Base-by-base conservation (phyloP, 30 jellyfish, hydroid and myxozoan species). In the Aurelia aurita region DNA sequence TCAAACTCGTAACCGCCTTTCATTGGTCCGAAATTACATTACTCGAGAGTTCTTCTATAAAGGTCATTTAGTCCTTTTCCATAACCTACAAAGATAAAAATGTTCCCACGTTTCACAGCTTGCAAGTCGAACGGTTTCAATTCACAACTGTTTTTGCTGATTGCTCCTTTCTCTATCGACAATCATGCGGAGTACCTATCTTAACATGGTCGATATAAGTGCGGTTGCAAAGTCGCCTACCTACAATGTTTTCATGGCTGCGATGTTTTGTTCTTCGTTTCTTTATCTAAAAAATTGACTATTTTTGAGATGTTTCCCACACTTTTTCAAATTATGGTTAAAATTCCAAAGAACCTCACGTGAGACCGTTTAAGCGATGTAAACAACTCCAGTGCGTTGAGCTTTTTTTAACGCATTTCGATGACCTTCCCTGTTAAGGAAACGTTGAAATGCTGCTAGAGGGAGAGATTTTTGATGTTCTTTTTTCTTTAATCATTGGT, bases 91-190 rank as follows among this genome's bases (percentile, higher is more conserved):
- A 18, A 53, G 87, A 58, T 75, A 75, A 75, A 13, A 32, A 75
- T 75, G 21, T 75, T 75, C 87, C 77, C 87, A 75, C 87, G 87
- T 75, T 75, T 14, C 58, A 18, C 79, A 45, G 53, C 58, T 29
- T 39, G 39, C 73, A 22, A 22, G 20, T 14, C 0, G 9, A 8
- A 51, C 77, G 54, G 64, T 75, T 32, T 75, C 77, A 12, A 46
- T 55, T 75, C 55, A 67, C 87, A 75, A 75, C 87, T 26, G 77
- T 75, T 57, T 61, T 13, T 10, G 11, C 44, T 75, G 54, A 75
- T 57, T 57, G 76, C 65, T 3, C 25, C 46, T 45, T 75, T 25
- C 74, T 35, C 21, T 58, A 0, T 59, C 74, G 47, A 23, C 77
- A 75, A 75, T 75, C 15, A 26, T 32, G 87, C 58, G 87, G 87